Base-by-base conservation (phyloP, 2,888 invertebrate species). In the Cosmia pyralina region DNA sequence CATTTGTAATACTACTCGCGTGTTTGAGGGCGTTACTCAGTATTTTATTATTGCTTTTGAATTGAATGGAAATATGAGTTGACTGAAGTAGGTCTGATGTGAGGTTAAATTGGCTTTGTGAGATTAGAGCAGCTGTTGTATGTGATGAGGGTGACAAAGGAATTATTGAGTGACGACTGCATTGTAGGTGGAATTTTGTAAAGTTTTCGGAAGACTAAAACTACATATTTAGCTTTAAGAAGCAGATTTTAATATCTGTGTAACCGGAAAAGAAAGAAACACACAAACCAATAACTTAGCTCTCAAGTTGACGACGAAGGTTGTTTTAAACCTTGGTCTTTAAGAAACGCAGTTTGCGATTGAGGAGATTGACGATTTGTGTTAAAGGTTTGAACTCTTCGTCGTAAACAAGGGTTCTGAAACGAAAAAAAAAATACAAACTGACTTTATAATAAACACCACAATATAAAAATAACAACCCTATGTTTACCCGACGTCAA, bases 21-120 rank as follows among this genome's bases (percentile, higher is more conserved):
- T 85, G 88, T 91, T 91, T 89, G 87, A 77, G 85, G 89, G 88
- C 82, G 88, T 79, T 60, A 71, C 74, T 63, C 19, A 13, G 50
- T 63, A 55, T 48, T 70, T 84, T 77, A 73, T 75, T 81, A 75
- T 58, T 63, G 63, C 19, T 38, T 28, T 82, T 57, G 57, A 53
- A 46, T 66, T 68, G 57, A 70, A 79, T 70, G 58, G 83, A 65
- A 82, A 82, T 79, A 50, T 63, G 72, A 82, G 71, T 68, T 55
- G 48, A 59, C 58, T 74, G 70, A 81, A 75, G 63, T 79, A 69
- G 74, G 74, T 69, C 15, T 69, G 63, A 62, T 69, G 66, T 41
- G 77, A 59, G 67, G 67, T 74, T 52, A 62, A 81, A 77, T 73
- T 71, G 70, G 79, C 75, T 75, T 81, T 82, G 82, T 79, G 68